These are phyloP conservation scores for Drosophila tropicalis DNA, from an alignment of 1,140 invertebrate genomes.

Conservation along the genomic window DNA sequence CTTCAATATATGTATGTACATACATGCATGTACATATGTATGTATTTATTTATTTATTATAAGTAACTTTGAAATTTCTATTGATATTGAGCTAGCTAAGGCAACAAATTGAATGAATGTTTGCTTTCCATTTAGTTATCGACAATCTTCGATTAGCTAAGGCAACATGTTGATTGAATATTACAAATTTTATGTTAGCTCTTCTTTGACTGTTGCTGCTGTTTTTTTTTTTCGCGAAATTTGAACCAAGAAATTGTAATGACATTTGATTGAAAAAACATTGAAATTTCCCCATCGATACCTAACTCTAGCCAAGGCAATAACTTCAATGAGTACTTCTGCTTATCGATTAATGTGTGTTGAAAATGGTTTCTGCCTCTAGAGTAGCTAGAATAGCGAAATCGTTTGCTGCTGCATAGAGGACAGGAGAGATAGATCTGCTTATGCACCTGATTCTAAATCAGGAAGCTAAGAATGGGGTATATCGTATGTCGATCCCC, in stretches of 20 bases:
- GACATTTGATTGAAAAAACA: neutral
- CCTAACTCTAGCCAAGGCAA: constrained; percentile 3
- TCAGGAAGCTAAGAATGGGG: neutral
- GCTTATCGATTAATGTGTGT: neutral
- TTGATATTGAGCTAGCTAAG: constrained; percentile 6
- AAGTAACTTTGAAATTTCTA: neutral
- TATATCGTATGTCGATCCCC: neutral
- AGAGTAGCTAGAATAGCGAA: neutral
- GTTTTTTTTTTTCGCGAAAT: too few relatives aligned
- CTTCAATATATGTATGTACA: neutral
- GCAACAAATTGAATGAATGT: constrained; percentile 7
- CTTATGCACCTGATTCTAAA: neutral
- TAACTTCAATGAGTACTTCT: constrained; percentile 1
- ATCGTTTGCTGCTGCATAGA: neutral
- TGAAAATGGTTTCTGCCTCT: too few relatives aligned
- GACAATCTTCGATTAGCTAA: neutral
- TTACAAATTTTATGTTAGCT: neutral
- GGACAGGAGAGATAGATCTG: neutral
- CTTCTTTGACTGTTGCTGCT: neutral
- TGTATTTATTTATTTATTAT: neutral
- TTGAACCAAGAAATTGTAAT: too few relatives aligned
- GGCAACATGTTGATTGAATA: constrained; percentile 4
- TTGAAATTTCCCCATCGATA: neutral
- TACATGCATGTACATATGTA: too few relatives aligned
- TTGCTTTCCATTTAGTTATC: constrained; percentile 1